Evolutionary conservation across 2,113 vertebrate genomes (phyloP).

Genomic region (Pontoporia blainvillei): DNA sequence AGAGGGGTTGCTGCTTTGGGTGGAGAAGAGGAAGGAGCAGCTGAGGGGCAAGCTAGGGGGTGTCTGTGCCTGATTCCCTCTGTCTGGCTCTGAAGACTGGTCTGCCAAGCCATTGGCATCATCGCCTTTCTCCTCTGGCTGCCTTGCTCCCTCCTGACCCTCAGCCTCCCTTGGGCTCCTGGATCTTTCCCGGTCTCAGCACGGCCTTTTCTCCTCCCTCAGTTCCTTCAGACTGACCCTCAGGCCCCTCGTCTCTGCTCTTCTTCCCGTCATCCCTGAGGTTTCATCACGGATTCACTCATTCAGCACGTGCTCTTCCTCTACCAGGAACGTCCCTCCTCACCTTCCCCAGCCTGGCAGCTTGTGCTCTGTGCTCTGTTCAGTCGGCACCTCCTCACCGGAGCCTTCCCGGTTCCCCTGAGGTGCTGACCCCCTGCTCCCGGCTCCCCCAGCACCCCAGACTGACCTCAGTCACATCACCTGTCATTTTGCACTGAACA

Average conservation of each 20-base stretch:
- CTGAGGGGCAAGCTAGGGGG: not conserved
- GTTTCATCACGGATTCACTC: not conserved
- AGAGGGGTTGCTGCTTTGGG: not conserved
- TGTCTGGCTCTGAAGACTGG: too few relatives aligned
- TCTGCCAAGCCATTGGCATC: not conserved
- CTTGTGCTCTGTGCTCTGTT: not conserved
- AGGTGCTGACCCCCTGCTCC: too few relatives aligned
- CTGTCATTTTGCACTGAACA: not conserved
- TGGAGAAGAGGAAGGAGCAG: fast-evolving
- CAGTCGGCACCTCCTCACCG: not conserved
- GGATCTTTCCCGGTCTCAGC: not conserved
- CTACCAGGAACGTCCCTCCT: fast-evolving
- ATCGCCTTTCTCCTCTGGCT: not conserved
- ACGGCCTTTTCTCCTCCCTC: not conserved
- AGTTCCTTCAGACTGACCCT: not conserved
- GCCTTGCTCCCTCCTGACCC: not conserved
- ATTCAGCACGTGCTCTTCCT: not conserved
- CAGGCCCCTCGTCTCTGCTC: not conserved
- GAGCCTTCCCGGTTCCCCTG: not conserved
- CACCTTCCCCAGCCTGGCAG: not conserved
- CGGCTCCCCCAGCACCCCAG: not conserved
- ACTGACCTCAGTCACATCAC: not conserved
- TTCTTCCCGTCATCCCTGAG: not conserved
- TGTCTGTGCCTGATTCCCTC: not conserved
- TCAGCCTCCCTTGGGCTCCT: not conserved